Base-by-base conservation (phyloP, 2,113 vertebrate genomes). In the Pleuronectes platessa region DNA sequence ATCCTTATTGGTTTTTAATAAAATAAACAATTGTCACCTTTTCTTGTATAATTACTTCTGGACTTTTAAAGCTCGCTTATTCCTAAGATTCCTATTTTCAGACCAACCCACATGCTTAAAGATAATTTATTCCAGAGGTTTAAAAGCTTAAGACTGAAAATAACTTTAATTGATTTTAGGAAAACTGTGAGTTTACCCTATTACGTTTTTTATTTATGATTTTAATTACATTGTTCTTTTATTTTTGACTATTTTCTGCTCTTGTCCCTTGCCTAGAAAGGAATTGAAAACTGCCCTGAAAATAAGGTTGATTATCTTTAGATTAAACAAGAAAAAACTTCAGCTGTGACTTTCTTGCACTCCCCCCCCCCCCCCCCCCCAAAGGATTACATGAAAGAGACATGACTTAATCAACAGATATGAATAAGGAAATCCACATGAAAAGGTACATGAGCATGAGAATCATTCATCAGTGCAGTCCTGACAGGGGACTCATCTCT, bases 221-320 rank as follows among this genome's bases (percentile, higher is more conserved):
- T 76, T 26, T 40, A 49, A 70, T 62, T 17, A 56, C 27, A 37
- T 31, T 31, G 5, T 31, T 31, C 31, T 31, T 31, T 31, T 31
- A 31, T 15, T 10, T 56, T 5, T 13, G 40, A 11, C 10, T 42
- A 42, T 42, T 42, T 11, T 13, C 35, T 37, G 35, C 35, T 37
- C 35, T 37, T 37, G 35, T 37, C 7, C 8, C 40, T 42, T 42
- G 10, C 40, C 40, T 42, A 42, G 10, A 42, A 42, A 42, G 10
- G 11, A 42, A 13, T 42, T 42, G 12, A 42, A 12, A 73, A 68
- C 13, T 17, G 40, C 60, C 40, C 66, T 18, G 37, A 78, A 87
- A 87, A 85, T 67, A 74, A 65, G 61, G 66, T 76, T 40, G 26
- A 73, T 76, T 80, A 81, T 86, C 83, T 87, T 86, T 55, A 68